Evolutionary conservation across 1,140 invertebrate genomes (phyloP), one percentile per base, ranked within the genome.

Genomic region (Asbolus verrucosus): DNA sequence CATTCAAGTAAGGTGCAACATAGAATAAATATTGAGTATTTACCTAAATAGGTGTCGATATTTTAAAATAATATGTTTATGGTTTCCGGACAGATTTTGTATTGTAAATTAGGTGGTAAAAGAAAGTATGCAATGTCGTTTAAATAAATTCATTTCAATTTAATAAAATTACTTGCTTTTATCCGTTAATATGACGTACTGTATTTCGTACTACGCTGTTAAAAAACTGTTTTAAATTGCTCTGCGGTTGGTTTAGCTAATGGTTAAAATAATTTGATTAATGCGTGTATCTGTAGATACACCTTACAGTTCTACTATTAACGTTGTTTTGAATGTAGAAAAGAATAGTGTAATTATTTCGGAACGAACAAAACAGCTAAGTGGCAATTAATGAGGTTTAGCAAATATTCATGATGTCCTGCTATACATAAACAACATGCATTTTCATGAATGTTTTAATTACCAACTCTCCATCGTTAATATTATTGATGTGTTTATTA

Each of bases 361-460:
- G 9, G 21, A 14, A 54, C 46, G 46, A 54, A 54, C 46, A 54
- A 54, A 54, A 54, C 46, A 54, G 46, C 21, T 54, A 54, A 54
- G 46, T 54, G 46, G 46, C 46, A 54, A 54, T 54, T 54, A 54
- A 54, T 54, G 46, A 54, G 46, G 46, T 54, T 54, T 54, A 54
- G 46, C 46, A 54, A 54, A 54, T 54, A 54, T 54, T 54, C 46
- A 54, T 54, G 46, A 50, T 50, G 43, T 50, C 21, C 46, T 24
- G 21, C 19, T 54, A 27, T 30, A 54, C 46, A 54, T 54, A 54
- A 54, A 54, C 46, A 54, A 54, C 46, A 54, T 54, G 46, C 21
- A 54, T 54, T 54, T 54, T 54, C 46, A 54, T 54, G 46, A 54
- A 54, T 54, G 46, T 54, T 54, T 54, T 54, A 54, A 54, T 54